Conservation (phyloP, 2,888 invertebrate species). For the Stenotaenia linearis region DNA sequence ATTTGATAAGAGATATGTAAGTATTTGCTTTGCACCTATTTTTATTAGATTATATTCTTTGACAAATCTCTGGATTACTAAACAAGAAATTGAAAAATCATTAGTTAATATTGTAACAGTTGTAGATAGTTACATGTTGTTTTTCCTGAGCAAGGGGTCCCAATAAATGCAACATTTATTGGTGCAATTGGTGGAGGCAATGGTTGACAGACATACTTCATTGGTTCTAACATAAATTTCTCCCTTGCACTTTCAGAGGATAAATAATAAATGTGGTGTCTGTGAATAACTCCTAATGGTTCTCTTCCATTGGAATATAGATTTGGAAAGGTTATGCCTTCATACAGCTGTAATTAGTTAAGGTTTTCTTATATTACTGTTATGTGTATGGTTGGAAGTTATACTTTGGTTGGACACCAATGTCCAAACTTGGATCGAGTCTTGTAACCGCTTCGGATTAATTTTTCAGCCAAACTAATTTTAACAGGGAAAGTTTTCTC, state of each 20-base stretch:
- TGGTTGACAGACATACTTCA: neutral
- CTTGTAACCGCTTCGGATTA: neutral
- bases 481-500: neutral
- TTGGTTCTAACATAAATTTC: neutral
- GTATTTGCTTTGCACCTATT: neutral
- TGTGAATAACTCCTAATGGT: neutral
- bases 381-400: neutral
- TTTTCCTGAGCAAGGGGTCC: slow-evolving; percentile 22
- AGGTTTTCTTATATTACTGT: neutral
- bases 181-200: neutral
- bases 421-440: neutral
- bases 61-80: neutral
- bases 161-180: neutral
- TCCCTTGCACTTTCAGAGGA: neutral
- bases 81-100: too few species aligned
- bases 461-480: neutral
- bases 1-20: neutral
- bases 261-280: slow-evolving; percentile 4
- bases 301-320: neutral
- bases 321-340: neutral
- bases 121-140: neutral
- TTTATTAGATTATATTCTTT: neutral
- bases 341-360: neutral
- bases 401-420: slow-evolving; percentile 6
- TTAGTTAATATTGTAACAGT: neutral